These are phyloP conservation scores for Pelecanoides urinatrix DNA, from an alignment of 2,113 vertebrate species.

Conservation along the genomic window DNA sequence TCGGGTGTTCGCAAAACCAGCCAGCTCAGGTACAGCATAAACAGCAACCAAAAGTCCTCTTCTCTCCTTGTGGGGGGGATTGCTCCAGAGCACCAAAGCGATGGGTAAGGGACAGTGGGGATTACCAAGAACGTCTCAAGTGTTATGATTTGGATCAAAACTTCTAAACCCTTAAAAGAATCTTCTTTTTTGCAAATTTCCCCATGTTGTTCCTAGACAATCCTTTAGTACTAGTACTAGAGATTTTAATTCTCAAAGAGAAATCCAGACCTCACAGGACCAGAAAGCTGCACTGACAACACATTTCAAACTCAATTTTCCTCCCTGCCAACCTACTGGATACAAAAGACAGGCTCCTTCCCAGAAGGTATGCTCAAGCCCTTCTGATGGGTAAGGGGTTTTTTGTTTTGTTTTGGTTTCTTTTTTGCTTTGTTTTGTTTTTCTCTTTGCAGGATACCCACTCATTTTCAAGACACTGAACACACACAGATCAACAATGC, in stretches of 20 bases:
- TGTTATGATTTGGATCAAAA: neutral
- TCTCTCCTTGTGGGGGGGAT: neutral
- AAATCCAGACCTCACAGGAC: neutral
- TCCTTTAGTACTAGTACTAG: neutral
- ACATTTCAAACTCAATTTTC: neutral
- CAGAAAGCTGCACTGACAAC: neutral
- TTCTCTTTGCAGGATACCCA: neutral
- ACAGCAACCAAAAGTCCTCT: neutral
- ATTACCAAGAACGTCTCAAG: neutral
- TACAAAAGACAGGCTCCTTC: neutral
- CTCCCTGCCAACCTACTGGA: neutral
- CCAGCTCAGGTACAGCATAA: neutral
- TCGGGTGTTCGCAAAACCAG: neutral
- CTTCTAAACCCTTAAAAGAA: neutral
- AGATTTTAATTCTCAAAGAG: neutral
- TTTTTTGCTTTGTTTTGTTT: neutral
- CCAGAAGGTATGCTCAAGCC: neutral
- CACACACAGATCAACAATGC: neutral
- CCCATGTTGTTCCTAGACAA: neutral
- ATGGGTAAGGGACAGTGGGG: neutral
- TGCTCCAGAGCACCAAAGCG: neutral
- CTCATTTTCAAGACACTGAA: neutral
- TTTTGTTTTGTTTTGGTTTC: neutral
- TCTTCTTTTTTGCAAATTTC: neutral
- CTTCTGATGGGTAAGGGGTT: neutral